A percentile compares a stretch with the other conserved stretches of the same genome.
Conservation (phyloP, 2,888 invertebrate genomes). For the Hemicrepidius hirtus region DNA sequence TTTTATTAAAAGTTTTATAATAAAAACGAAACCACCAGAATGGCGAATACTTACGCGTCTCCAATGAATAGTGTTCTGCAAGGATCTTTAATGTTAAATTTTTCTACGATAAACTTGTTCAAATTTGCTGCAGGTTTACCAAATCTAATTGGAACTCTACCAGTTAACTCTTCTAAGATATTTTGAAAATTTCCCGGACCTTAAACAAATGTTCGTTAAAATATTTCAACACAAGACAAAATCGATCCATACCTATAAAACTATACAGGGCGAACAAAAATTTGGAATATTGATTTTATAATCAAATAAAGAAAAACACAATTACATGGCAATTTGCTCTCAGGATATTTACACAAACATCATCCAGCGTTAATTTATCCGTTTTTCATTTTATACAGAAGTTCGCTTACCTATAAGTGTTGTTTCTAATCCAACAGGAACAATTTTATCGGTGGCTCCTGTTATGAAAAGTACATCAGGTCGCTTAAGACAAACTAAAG, state of each 20-base stretch:
- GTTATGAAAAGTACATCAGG: conserved; percentile 74
- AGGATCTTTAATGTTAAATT: conserved; percentile 77
- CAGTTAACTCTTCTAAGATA: conserved; percentile 69
- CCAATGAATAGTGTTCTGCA: conserved; percentile 86
- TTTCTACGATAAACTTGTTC: conserved; percentile 73
- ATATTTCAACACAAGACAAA: neutral
- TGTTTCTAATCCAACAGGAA: conserved; percentile 68
- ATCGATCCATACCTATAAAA: no score
- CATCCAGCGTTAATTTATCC: no score
- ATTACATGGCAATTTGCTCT: neutral
- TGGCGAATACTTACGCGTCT: conserved; percentile 83
- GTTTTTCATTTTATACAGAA: no score
- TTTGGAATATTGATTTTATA: no score
- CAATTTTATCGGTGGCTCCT: conserved; percentile 72
- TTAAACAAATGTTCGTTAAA: conserved; percentile 57
- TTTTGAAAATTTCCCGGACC: conserved; percentile 72
- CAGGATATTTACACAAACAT: no score
- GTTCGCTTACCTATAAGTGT: conserved; percentile 69
- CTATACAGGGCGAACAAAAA: neutral
- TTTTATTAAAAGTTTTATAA: neutral
- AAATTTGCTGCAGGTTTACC: conserved; percentile 74
- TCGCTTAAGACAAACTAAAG: conserved; percentile 72
- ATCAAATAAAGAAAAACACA: neutral
- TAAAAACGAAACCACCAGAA: no score
- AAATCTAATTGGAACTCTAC: conserved; percentile 70